Base-by-base conservation (phyloP, 2,797 vertebrate genomes). In the Falco naumanni region DNA sequence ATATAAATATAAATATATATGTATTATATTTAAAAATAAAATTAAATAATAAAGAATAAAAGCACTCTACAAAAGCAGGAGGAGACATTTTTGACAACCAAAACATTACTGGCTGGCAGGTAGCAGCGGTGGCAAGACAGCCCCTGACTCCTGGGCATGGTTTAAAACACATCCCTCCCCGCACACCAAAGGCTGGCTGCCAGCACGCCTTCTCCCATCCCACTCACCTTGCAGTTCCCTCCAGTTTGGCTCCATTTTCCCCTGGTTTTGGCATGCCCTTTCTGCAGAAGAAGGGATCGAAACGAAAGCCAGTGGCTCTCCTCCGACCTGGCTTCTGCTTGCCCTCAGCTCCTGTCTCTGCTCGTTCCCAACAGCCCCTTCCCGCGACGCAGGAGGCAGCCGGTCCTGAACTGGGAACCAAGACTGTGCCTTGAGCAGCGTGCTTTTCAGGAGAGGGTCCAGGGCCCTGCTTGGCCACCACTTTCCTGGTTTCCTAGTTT, bases 361-460 rank as follows among this genome's bases (percentile, higher is more conserved):
- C 39, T 74, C 1, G 0, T 19, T 39, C n/a, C 11, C 3, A 3
- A 56, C 0, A 0, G 61, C 24, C 39, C 29, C 0, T 0, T 43
- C 13, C 3, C 1, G 1, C 26, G 45, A 50, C 9, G 45, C 9
- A 71, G 53, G 22, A 56, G 33, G 29, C 53, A 71, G 53, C 34
- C 28, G 2, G 13, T 43, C 50, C 45, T 34, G 16, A 50, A 78
- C 21, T 3, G 9, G 8, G 17, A 66, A 89, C 10, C 7, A 26
- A 6, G 33, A 37, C 24, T 6, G 2, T 24, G 63, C 31, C 50
- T 72, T 48, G 34, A 54, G n/a, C 37, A 15, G 7, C 6, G 11
- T 51, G 34, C 33, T 88, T 54, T 65, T 26, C 41, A 56, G 29
- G 12, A 71, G 18, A 60, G 11, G 18, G 1, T 4, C 61, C 75